Conservation (phyloP, 2,113 vertebrate species). For the Syrmaticus mikado region DNA sequence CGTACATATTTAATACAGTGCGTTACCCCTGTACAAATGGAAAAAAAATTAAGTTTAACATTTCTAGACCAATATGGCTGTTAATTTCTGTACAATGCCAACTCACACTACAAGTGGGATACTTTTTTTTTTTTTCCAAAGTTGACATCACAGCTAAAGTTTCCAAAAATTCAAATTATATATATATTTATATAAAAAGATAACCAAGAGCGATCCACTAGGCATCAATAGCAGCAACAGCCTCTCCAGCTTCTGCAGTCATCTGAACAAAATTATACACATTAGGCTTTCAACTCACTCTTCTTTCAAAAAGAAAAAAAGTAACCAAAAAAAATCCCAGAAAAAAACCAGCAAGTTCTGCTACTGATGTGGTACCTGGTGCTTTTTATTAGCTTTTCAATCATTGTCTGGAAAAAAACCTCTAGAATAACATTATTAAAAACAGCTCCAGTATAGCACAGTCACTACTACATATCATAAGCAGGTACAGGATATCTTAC, state of each 20-base stretch:
- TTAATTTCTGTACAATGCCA: conserved; percentile 89
- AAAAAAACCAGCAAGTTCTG: conserved; percentile 76
- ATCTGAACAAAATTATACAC: conserved; percentile 82
- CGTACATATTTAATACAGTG: conserved; percentile 99
- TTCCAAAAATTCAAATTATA: conserved; percentile 84
- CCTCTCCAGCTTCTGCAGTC: conserved; percentile 81
- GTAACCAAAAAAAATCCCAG: conserved; percentile 40
- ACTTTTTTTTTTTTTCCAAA: conserved; percentile 68
- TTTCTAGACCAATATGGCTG: conserved; percentile 88
- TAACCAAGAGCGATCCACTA: conserved; percentile 80
- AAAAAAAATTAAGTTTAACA: conserved; percentile 86
- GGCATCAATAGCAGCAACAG: conserved; percentile 83
- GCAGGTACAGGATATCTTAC: conserved; percentile 81
- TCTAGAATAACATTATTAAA: conserved; percentile 82
- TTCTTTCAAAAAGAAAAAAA: conserved; percentile 52
- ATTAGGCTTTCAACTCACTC: conserved; percentile 75
- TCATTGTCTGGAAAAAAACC: conserved; percentile 78
- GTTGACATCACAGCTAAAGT: conserved; percentile 85
- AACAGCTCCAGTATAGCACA: conserved; percentile 81
- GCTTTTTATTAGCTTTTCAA: conserved; percentile 79
- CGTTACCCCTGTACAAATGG: conserved; percentile 98
- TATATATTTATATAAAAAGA: conserved; percentile 87
- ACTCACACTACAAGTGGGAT: conserved; percentile 83
- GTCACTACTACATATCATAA: conserved; percentile 81
- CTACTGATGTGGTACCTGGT: conserved; percentile 79